Evolutionary conservation across 2,888 invertebrate genomes (phyloP).

Genomic region (Pyralis farinalis): DNA sequence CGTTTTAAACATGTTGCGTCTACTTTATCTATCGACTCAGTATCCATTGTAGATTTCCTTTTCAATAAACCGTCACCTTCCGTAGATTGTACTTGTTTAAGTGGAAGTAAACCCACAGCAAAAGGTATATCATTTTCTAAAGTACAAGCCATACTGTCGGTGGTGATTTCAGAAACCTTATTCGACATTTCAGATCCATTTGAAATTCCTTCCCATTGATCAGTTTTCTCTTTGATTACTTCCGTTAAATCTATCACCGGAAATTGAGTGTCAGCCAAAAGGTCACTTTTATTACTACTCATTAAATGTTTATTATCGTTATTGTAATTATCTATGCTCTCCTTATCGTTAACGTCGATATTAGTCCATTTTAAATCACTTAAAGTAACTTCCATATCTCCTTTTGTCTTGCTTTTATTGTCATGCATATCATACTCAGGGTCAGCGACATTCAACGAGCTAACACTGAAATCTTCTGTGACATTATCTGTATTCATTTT

Average conservation of each 20-base stretch:
- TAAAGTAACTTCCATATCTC: slow-evolving; percentile 26
- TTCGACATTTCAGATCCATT: slow-evolving; percentile 45
- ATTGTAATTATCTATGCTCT: slow-evolving; percentile 18
- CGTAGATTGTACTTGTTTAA: slow-evolving; percentile 45
- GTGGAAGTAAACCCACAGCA: slow-evolving; percentile 66
- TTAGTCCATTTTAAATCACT: slow-evolving; percentile 39
- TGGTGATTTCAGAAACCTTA: slow-evolving; percentile 24
- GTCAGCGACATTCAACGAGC: slow-evolving; percentile 18
- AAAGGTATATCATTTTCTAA: slow-evolving; percentile 61
- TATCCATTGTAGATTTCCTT: slow-evolving; percentile 43
- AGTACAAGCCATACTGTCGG: slow-evolving; percentile 28
- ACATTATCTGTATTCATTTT: slow-evolving; percentile 29
- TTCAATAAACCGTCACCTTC: slow-evolving; percentile 49
- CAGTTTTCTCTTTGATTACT: slow-evolving; percentile 30
- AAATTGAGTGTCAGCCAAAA: slow-evolving; percentile 26
- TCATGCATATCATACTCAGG: slow-evolving; percentile 21
- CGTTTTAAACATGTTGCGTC: slow-evolving; percentile 70
- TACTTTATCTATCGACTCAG: slow-evolving; percentile 42
- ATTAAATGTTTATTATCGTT: slow-evolving; percentile 7
- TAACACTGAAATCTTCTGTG: slow-evolving; percentile 28
- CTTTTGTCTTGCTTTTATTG: slow-evolving; percentile 25
- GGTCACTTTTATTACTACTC: slow-evolving; percentile 25
- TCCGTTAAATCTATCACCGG: slow-evolving; percentile 47
- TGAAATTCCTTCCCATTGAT: slow-evolving; percentile 38
- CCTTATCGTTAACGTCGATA: slow-evolving; percentile 33